phyloP scores from a whole-genome alignment of 1,140 invertebrate species.

The Listronotus oregonensis region DNA sequence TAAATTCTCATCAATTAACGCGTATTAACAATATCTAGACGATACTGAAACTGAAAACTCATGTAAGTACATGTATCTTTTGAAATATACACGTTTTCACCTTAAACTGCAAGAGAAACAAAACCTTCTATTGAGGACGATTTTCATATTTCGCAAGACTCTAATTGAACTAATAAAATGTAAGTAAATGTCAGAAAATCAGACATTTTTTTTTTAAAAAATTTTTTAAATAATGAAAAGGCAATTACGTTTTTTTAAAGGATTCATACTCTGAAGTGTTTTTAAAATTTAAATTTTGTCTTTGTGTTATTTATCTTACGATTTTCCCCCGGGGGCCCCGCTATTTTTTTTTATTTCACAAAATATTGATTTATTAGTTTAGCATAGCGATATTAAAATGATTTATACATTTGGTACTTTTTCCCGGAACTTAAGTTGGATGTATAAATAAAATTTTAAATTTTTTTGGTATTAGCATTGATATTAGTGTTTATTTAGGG shows the following conservation, averaged over 20 bases:
- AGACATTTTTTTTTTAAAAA: constrained; percentile 17
- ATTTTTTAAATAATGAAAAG: constrained; percentile 28
- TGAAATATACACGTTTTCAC: neutral
- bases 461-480: no score
- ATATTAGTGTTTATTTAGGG: no score
- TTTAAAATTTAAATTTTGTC: constrained; percentile 16
- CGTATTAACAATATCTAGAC: no score
- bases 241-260: constrained; percentile 23
- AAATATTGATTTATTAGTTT: neutral
- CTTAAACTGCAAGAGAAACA: no score
- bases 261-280: constrained; percentile 8
- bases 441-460: no score
- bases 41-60: no score
- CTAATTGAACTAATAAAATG: constrained; percentile 2
- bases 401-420: no score
- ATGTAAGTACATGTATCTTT: no score
- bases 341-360: constrained; percentile 16
- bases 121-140: no score
- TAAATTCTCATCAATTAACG: no score
- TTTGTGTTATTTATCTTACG: constrained; percentile 22
- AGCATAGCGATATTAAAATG: no score
- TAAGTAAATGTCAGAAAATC: constrained; percentile 29
- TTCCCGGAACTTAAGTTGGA: no score
- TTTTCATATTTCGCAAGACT: neutral
- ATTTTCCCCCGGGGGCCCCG: constrained; percentile 7